phyloP scores from a whole-genome alignment of 2,113 vertebrate species.

The Brienomyrus brachyistius region DNA sequence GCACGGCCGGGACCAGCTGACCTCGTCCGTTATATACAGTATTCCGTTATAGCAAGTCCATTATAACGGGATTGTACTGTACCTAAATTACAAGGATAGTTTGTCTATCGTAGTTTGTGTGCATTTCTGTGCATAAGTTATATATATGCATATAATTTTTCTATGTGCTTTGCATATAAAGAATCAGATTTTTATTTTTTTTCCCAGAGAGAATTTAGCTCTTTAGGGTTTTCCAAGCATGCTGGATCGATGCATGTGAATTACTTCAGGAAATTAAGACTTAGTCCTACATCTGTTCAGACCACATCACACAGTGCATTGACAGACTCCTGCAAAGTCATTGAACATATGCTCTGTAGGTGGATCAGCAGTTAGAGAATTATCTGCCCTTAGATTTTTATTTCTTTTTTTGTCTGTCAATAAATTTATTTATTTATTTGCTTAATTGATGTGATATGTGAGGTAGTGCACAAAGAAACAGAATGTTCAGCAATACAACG shows the following conservation, averaged over 20 bases:
- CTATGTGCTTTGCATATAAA: neutral
- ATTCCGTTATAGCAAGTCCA: too few relatives aligned
- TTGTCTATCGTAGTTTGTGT: neutral
- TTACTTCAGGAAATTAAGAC: slow-evolving; percentile 6
- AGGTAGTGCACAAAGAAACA: neutral
- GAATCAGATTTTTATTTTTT: neutral
- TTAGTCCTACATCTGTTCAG: neutral
- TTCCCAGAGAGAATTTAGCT: neutral
- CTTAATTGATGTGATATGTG: neutral
- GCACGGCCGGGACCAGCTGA: too few relatives aligned
- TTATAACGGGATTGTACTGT: too few relatives aligned
- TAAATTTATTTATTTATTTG: neutral
- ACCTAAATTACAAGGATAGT: neutral
- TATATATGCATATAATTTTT: neutral
- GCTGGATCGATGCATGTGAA: slow-evolving; percentile 1
- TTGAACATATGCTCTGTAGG: slow-evolving; percentile 3
- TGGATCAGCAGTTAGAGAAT: neutral
- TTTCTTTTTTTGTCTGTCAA: neutral
- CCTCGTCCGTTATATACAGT: too few relatives aligned
- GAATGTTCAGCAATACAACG: neutral
- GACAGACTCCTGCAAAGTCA: neutral
- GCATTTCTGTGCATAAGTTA: neutral
- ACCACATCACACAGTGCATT: slow-evolving; percentile 1
- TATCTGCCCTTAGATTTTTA: neutral
- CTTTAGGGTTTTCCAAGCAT: neutral